Base-by-base conservation (phyloP, 2,113 vertebrate genomes). In the Corapipo altera region DNA sequence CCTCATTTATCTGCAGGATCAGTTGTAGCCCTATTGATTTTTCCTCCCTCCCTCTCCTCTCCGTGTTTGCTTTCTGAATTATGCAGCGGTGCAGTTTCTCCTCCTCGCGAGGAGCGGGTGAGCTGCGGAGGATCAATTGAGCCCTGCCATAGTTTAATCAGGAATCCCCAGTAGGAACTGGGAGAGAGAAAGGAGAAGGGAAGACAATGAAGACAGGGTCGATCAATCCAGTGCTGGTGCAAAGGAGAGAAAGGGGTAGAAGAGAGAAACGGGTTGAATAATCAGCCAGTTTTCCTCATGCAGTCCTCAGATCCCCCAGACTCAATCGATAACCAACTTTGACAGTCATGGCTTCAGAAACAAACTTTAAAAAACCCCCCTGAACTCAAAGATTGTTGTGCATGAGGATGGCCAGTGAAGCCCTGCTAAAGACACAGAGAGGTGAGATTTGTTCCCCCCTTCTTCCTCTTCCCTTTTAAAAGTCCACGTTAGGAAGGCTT, bases 61-160 rank as follows among this genome's bases (percentile, higher is more conserved):
- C 96, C 51, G 82, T 87, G 96, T 96, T 97, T 97, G 96, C 97
- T 97, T 77, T 96, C 67, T 97, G 96, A 98, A 97, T 98, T 97
- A 97, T 98, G 97, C 96, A 98, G 95, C 79, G 32, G 70, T 91
- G 96, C 97, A 91, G 90, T 71, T 97, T 88, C 94, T 94, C 87
- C 95, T 95, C 83, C 97, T 95, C 8, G 44, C 16, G 66, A 96
- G 95, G 94, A 92, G 92, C 18, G 33, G 69, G 86, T 62, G 94
- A 91, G 85, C 59, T 95, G 97, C 16, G 33, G 94, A 96, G 93
- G 93, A 97, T 97, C 97, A 97, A 96, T 98, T 92, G 97, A 97
- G 97, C 91, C 82, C 89, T 85, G 97, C 97, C 96, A 92, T 91
- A 96, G 97, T 97, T 97, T 97, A 96, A 96, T 97, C 96, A 94